Evolutionary conservation across 2,888 invertebrate species (phyloP).

Genomic region (Lacanobia oleracea): DNA sequence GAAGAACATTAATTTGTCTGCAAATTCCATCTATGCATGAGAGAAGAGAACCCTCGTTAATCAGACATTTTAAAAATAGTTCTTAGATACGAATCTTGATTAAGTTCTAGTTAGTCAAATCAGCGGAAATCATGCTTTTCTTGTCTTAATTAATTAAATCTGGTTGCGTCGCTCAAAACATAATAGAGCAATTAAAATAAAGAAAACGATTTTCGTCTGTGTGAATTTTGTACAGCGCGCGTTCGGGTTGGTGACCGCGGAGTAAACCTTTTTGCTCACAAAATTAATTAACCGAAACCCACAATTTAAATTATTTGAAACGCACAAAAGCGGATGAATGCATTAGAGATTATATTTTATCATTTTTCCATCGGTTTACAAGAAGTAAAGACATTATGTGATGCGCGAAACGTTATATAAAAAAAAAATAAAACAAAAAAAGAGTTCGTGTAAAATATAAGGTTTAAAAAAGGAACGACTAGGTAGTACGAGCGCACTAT

Average conservation of each 20-base stretch:
- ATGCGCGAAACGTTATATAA: not conserved
- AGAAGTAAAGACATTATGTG: not conserved
- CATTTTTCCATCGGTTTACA: not conserved
- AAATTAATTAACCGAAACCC: slow-evolving; percentile 12
- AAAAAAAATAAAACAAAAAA: not conserved
- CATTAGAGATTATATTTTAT: slow-evolving; percentile 1
- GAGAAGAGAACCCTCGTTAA: slow-evolving; percentile 70
- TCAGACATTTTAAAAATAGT: slow-evolving; percentile 55
- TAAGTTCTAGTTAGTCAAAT: slow-evolving; percentile 6
- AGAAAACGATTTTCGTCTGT: slow-evolving; percentile 18
- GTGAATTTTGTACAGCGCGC: not conserved
- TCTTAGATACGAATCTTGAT: slow-evolving; percentile 44
- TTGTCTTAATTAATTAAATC: slow-evolving; percentile 16
- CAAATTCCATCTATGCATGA: slow-evolving; percentile 77
- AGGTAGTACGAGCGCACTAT: slow-evolving; percentile 44
- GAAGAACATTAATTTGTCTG: slow-evolving; percentile 77
- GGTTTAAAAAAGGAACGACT: slow-evolving; percentile 50
- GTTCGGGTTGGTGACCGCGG: slow-evolving; percentile 1
- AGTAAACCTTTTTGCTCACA: slow-evolving; percentile 19
- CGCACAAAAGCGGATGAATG: not conserved
- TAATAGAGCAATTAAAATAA: slow-evolving; percentile 11
- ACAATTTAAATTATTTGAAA: not conserved
- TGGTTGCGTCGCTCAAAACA: not conserved
- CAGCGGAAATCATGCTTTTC: slow-evolving; percentile 24
- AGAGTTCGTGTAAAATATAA: slow-evolving; percentile 24